phyloP scores from a whole-genome alignment of 2,888 invertebrate genomes.

The Leptopilina syphax region DNA sequence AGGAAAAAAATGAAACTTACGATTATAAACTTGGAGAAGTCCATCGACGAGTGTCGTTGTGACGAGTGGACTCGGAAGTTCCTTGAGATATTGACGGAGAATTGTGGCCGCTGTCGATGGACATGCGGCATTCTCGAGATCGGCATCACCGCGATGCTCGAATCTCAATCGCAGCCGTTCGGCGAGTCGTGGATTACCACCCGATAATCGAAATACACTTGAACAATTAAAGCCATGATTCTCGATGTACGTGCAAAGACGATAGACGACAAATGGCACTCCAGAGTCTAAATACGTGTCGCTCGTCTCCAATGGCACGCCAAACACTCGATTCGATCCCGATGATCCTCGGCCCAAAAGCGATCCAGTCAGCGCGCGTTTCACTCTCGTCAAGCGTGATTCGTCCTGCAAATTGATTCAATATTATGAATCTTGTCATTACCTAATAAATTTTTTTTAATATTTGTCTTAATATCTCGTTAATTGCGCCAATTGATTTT shows the following conservation, averaged over 20 bases:
- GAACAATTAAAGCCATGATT: constrained; percentile 73
- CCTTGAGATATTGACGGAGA: constrained; percentile 79
- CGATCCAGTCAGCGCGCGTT: constrained; percentile 72
- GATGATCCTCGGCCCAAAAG: constrained; percentile 65
- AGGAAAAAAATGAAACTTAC: constrained; percentile 60
- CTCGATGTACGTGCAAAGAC: constrained; percentile 77
- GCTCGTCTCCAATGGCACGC: constrained; percentile 70
- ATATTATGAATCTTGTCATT: not conserved
- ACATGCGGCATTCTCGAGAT: constrained; percentile 77
- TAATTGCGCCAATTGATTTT: no score
- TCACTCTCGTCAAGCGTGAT: constrained; percentile 73
- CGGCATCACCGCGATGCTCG: constrained; percentile 79
- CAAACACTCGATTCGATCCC: constrained; percentile 68
- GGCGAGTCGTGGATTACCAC: constrained; percentile 78
- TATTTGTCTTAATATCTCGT: no score
- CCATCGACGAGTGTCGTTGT: constrained; percentile 76
- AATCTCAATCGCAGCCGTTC: constrained; percentile 78
- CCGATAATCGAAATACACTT: constrained; percentile 78
- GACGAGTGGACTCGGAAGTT: constrained; percentile 78
- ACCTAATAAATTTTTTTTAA: no score
- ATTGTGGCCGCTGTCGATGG: constrained; percentile 80
- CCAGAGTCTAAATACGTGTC: constrained; percentile 73
- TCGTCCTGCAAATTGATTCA: constrained; percentile 65
- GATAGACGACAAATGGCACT: constrained; percentile 75
- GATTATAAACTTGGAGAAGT: constrained; percentile 68